Evolutionary conservation across 2,888 invertebrate species (phyloP).

Genomic region (Drosophila borborema): DNA sequence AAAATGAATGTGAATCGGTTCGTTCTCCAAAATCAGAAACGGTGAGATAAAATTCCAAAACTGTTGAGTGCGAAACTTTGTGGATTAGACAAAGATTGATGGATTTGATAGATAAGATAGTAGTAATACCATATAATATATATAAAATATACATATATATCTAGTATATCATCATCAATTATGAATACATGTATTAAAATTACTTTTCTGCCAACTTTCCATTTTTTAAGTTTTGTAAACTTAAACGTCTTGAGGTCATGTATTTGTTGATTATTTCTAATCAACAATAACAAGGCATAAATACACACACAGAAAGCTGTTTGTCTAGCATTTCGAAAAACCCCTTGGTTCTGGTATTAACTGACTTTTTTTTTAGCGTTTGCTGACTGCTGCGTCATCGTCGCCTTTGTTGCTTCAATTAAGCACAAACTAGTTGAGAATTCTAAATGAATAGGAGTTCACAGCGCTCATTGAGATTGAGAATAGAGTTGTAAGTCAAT

Average conservation of each 20-base stretch:
- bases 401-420: not conserved
- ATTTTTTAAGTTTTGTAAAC: not conserved
- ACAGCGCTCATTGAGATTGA: too few species aligned
- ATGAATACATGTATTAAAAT: not conserved
- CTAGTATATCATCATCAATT: not conserved
- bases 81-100: not conserved
- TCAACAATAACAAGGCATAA: slow-evolving; percentile 1
- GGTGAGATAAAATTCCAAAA: not conserved
- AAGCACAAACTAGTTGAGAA: not conserved
- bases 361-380: not conserved
- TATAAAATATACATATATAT: not conserved
- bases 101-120: slow-evolving; percentile 1
- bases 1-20: not conserved
- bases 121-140: not conserved
- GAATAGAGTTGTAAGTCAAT: too few species aligned
- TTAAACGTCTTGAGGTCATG: not conserved
- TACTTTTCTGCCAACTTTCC: not conserved
- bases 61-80: not conserved
- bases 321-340: not conserved
- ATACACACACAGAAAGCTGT: not conserved
- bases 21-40: not conserved
- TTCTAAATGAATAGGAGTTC: too few species aligned
- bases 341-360: slow-evolving; percentile 1
- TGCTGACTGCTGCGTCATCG: not conserved
- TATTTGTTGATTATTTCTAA: slow-evolving; percentile 5